A percentile compares a stretch with the other conserved stretches of the same genome.
phyloP scores from a whole-genome alignment of 64 coral and sea anemone species.

The Trachythela sp. region DNA sequence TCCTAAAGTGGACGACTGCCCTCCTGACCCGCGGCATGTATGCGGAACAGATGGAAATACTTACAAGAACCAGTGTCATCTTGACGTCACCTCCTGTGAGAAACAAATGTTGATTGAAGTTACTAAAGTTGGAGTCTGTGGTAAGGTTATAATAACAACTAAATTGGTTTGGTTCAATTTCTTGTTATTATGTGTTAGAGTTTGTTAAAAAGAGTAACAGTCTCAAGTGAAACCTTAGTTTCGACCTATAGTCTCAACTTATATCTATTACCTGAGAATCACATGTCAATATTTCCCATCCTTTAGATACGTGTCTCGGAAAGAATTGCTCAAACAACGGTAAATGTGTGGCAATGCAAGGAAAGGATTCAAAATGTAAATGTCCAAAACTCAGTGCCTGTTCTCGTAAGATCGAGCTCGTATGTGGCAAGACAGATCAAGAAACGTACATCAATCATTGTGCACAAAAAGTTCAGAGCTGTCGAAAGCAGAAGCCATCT shows the following conservation, averaged over 20 bases:
- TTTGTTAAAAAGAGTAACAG: too few relatives aligned
- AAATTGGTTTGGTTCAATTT: too few relatives aligned
- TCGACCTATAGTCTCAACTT: too few relatives aligned
- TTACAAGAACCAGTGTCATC: neutral
- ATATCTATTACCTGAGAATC: neutral
- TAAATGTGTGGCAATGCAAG: slow-evolving; percentile 12
- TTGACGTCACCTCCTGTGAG: neutral
- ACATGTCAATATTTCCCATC: neutral
- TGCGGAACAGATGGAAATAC: neutral
- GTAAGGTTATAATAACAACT: too few relatives aligned
- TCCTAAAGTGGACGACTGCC: neutral
- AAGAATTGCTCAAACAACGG: slow-evolving; percentile 32
- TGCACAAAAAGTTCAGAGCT: neutral
- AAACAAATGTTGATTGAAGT: slow-evolving; percentile 1
- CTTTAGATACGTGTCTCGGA: slow-evolving; percentile 47
- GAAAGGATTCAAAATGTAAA: neutral
- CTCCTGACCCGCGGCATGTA: neutral
- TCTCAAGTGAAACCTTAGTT: too few relatives aligned
- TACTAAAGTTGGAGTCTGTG: slow-evolving; percentile 11
- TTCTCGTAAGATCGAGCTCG: slow-evolving; percentile 8
- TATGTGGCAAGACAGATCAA: neutral
- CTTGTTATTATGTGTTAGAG: too few relatives aligned
- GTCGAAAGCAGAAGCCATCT: slow-evolving; percentile 1
- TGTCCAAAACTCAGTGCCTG: neutral
- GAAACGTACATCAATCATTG: slow-evolving; percentile 2